Conservation (phyloP, 1,140 invertebrate genomes). For the Aphelenchoides besseyi region DNA sequence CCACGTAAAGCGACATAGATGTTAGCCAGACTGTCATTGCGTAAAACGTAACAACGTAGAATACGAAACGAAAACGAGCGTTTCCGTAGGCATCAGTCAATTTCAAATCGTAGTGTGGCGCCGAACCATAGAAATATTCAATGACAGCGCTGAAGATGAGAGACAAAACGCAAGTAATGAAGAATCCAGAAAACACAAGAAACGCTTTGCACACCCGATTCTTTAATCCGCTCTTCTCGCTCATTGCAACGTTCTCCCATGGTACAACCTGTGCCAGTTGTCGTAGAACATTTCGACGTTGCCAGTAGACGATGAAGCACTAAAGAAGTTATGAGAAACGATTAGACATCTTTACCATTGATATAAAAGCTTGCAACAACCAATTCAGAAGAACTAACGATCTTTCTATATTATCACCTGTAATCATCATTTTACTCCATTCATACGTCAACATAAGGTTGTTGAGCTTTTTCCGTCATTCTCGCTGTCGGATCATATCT, state of each 20-base stretch:
- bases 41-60: constrained; percentile 26
- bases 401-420: not conserved
- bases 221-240: not conserved
- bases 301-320: constrained; percentile 33
- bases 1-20: constrained; percentile 31
- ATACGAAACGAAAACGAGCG: constrained; percentile 20
- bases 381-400: constrained; percentile 13
- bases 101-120: constrained; percentile 4
- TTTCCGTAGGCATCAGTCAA: constrained; percentile 4
- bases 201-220: constrained; percentile 25
- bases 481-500: no score
- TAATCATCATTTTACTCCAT: no score
- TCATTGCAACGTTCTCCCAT: constrained; percentile 24
- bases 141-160: constrained; percentile 7
- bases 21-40: constrained; percentile 30
- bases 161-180: constrained; percentile 18
- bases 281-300: constrained; percentile 14
- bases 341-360: constrained; percentile 8
- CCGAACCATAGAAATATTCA: not conserved
- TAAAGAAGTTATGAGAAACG: constrained; percentile 16
- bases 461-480: no score
- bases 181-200: constrained; percentile 11
- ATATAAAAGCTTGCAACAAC: constrained; percentile 24
- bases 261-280: constrained; percentile 17
- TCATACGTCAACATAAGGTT: no score